Evolutionary conservation across 2,113 vertebrate genomes (phyloP).

Genomic region (Anoura caudifer): DNA sequence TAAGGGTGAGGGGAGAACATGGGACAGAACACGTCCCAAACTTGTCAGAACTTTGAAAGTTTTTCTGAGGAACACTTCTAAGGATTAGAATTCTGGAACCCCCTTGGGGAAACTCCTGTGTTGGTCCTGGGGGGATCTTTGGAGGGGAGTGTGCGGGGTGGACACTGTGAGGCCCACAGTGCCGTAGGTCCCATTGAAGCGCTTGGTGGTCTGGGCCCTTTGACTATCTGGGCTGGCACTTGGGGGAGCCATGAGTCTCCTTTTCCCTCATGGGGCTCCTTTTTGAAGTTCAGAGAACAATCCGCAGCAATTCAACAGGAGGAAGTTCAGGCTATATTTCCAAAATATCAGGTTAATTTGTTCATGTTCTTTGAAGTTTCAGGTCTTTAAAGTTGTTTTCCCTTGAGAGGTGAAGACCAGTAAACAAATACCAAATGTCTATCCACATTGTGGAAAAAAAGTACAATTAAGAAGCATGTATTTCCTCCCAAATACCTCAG

Average conservation of each 20-base stretch:
- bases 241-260: neutral
- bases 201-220: neutral
- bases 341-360: neutral
- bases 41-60: neutral
- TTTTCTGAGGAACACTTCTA: neutral
- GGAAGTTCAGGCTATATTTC: neutral
- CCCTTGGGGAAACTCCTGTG: neutral
- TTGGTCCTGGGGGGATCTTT: neutral
- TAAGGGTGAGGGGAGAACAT: neutral
- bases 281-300: neutral
- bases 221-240: neutral
- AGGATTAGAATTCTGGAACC: neutral
- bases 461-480: neutral
- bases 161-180: too few species aligned
- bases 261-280: neutral
- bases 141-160: neutral
- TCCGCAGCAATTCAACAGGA: neutral
- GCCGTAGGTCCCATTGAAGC: neutral
- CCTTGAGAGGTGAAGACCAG: neutral
- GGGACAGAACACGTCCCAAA: neutral
- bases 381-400: neutral
- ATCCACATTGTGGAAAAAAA: neutral
- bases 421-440: neutral
- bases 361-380: neutral
- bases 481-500: neutral